Evolutionary conservation across 53 echinoderm and acorn worm genomes (phyloP).

Genomic region (Echinometra lucunter): DNA sequence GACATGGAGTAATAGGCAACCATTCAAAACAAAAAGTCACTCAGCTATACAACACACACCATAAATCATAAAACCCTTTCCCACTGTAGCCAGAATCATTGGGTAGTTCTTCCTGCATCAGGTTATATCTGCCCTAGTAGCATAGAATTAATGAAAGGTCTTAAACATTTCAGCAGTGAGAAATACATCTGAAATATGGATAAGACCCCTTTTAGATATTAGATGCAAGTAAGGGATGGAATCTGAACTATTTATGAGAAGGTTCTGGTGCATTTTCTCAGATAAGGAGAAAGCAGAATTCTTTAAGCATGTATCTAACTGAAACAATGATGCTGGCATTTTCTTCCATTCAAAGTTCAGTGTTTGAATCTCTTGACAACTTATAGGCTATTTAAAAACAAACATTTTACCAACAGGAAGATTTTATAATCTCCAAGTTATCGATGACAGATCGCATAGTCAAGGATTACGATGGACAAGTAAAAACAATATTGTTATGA

Average conservation of each 20-base stretch:
- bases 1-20: conserved; percentile 49
- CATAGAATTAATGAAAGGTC: not conserved
- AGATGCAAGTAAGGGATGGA: not conserved
- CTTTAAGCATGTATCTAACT: not conserved
- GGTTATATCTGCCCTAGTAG: not conserved
- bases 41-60: conserved; percentile 39
- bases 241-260: conserved; percentile 50
- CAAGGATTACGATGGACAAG: conserved; percentile 8
- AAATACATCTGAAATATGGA: not conserved
- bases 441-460: not conserved
- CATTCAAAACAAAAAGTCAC: conserved; percentile 53
- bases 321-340: not conserved
- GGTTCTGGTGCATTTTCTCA: not conserved
- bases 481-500: not conserved
- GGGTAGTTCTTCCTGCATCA: not conserved
- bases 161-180: conserved; percentile 36
- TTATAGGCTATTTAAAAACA: conserved; percentile 40
- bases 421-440: conserved; percentile 25
- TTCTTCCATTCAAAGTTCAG: not conserved
- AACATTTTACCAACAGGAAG: conserved; percentile 50
- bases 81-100: not conserved
- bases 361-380: conserved; percentile 53
- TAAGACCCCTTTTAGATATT: conserved; percentile 19
- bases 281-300: not conserved
- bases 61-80: conserved; percentile 39